Evolutionary conservation across 2,888 invertebrate species (phyloP), one percentile per base, ranked within the genome.

Genomic region (Phasia obesa): DNA sequence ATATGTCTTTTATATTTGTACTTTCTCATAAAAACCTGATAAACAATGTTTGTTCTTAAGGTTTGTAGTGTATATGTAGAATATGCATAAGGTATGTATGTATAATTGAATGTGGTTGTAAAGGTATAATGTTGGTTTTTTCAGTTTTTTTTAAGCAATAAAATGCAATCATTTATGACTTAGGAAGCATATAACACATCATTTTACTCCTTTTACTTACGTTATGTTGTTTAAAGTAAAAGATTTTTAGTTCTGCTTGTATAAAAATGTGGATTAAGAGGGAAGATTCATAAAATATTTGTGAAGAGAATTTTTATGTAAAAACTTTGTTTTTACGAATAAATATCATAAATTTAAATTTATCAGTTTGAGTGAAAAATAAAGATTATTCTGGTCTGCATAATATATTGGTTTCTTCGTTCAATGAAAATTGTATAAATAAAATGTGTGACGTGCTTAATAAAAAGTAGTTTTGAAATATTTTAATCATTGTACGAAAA

Each of bases 111-210:
- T 64, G 49, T 25, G 49, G 59, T 44, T 38, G 67, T 31, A 44
- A 79, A 62, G 7, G 27, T 21, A 31, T 76, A 53, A 59, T 21
- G n/a, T 62, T 51, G 9, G 0, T 47, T 27, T 35, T 35, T 35
- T 35, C 11, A 11, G 19, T 21, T 65, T 4, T 5, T 38, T 38
- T 2, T 38, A 82, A 74, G 75, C 73, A 82, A 82, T 70, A 65
- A 82, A 82, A 78, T 65, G 74, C 70, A 78, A 75, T 77, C 57
- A 78, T 74, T 57, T 62, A 51, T 59, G 38, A 62, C 38, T 76
- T 81, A 51, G 6, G 35, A 70, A 42, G 25, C 35, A 55, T 21
- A 55, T 21, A 35, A 64, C 11, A 62, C 51, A 42, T 57, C 17
- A 7, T 35, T 47, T 17, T 27, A 35, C 15, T 25, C 2, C 57